Conservation (phyloP, 2,888 invertebrate genomes). For the Monopis laevigella region DNA sequence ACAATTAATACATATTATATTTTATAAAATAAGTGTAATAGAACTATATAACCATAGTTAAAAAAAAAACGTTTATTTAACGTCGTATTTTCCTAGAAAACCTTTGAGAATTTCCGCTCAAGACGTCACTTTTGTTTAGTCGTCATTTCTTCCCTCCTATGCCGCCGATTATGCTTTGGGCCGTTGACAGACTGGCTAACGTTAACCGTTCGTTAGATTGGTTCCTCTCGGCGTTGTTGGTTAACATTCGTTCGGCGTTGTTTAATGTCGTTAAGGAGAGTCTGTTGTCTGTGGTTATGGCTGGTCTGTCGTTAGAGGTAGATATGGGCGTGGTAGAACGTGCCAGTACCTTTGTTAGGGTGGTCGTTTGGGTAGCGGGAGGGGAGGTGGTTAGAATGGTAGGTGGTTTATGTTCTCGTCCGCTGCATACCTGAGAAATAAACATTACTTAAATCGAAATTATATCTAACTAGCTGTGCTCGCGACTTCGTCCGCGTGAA, state of each 20-base stretch:
- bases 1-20: too few species aligned
- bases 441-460: not conserved
- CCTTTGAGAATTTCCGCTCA: too few species aligned
- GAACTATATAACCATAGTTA: too few species aligned
- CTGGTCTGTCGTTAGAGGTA: slow-evolving; percentile 24
- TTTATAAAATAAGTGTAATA: too few species aligned
- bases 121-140: slow-evolving; percentile 35
- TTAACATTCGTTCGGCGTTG: slow-evolving; percentile 38
- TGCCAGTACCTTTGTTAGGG: slow-evolving; percentile 36
- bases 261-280: slow-evolving; percentile 36
- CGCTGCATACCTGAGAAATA: slow-evolving; percentile 51
- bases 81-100: too few species aligned
- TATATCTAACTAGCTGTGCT: not conserved
- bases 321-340: slow-evolving; percentile 42
- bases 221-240: slow-evolving; percentile 27
- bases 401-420: slow-evolving; percentile 54
- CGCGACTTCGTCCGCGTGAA: too few species aligned
- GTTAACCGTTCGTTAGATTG: slow-evolving; percentile 39
- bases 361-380: slow-evolving; percentile 33
- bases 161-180: slow-evolving; percentile 47
- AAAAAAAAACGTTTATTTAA: too few species aligned
- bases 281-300: slow-evolving; percentile 24
- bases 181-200: slow-evolving; percentile 41
- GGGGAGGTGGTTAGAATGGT: slow-evolving; percentile 47
- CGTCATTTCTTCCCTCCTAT: slow-evolving; percentile 63